Percentiles rank a stretch among this genome's conserved stretches.
Conservation (phyloP, 1,140 invertebrate genomes). For the Gryon sp. region DNA sequence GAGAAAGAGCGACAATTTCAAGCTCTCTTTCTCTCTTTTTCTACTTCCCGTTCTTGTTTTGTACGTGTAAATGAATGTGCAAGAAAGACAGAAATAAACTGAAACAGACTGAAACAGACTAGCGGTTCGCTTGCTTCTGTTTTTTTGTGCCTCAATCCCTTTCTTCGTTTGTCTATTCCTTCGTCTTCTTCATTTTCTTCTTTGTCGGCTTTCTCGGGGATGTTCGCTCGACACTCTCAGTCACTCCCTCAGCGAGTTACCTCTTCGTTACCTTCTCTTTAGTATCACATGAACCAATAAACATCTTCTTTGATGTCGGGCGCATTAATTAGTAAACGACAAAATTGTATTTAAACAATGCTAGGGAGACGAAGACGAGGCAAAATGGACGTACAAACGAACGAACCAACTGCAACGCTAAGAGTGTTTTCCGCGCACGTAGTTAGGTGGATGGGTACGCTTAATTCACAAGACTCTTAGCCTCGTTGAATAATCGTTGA, state of each 20-base stretch:
- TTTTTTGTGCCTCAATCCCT: slow-evolving; percentile 35
- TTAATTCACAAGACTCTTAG: slow-evolving; percentile 73
- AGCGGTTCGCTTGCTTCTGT: slow-evolving; percentile 4
- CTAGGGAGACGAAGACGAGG: slow-evolving; percentile 59
- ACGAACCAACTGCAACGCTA: slow-evolving; percentile 49
- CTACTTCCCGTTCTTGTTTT: slow-evolving; percentile 29
- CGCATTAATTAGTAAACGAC: slow-evolving; percentile 81
- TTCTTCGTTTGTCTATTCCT: slow-evolving; percentile 42
- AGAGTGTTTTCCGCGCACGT: slow-evolving; percentile 49
- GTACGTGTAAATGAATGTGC: slow-evolving; percentile 40
- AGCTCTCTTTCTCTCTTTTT: slow-evolving; percentile 2
- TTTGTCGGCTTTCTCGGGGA: slow-evolving; percentile 49
- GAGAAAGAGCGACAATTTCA: slow-evolving; percentile 16
- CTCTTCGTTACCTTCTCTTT: slow-evolving; percentile 80
- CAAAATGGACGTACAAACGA: slow-evolving; percentile 75
- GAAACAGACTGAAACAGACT: slow-evolving; percentile 11
- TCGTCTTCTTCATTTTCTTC: slow-evolving; percentile 41
- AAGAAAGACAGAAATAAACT: background rate
- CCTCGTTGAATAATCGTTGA: slow-evolving; percentile 74
- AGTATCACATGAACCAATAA: slow-evolving; percentile 81
- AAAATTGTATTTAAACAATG: slow-evolving; percentile 81
- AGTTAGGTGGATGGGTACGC: slow-evolving; percentile 69
- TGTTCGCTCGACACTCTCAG: slow-evolving; percentile 58
- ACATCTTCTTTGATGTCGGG: slow-evolving; percentile 80
- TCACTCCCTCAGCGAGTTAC: slow-evolving; percentile 76